Evolutionary conservation across 2,888 invertebrate species (phyloP), one percentile per base, ranked within the genome.

Genomic region (Lepas anatifera): DNA sequence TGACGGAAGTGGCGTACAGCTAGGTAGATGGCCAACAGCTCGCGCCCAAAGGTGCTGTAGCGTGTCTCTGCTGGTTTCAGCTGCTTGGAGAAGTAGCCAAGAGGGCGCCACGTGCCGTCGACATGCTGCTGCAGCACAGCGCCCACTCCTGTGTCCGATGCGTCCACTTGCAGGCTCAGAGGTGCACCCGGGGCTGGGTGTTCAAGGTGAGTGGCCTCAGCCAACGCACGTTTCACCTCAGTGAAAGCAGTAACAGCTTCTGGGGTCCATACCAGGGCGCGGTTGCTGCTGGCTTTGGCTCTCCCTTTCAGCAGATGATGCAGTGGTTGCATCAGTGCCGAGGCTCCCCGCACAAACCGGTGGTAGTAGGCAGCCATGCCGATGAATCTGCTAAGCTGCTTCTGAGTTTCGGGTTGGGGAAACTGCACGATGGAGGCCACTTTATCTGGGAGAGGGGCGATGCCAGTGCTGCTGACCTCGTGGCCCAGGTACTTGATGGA

Each of bases 21-120:
- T 68, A 75, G 72, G 69, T 79, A 81, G 3, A 78, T 77, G 0
- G 79, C 80, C 3, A 79, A 72, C 0, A 81, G 75, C 73, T 81
- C 79, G 3, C 79, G 43, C 69, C 81, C 79, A 71, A 80, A 80
- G 37, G 77, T 35, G 32, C 67, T 66, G 67, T 66, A 66, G 7
- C 35, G 6, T 11, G 68, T 68, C 27, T 68, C 43, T 2, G 37
- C 43, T 4, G 68, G 68, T 22, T 41, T 70, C 18, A 70, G 52
- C 25, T 29, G 39, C 46, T n/a, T 39, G 10, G 72, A 72, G 71
- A 73, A 74, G 64, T 72, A 74, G n/a, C 64, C 72, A 3, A 74
- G 69, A 1, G 73, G 71, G n/a, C 48, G 66, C 73, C 73, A 73
- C 13, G 16, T 7, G 37, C 41, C 63, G 37, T 72, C 50, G 13